Conservation (phyloP, 2,797 vertebrate genomes). For the Malurus leucopterus region DNA sequence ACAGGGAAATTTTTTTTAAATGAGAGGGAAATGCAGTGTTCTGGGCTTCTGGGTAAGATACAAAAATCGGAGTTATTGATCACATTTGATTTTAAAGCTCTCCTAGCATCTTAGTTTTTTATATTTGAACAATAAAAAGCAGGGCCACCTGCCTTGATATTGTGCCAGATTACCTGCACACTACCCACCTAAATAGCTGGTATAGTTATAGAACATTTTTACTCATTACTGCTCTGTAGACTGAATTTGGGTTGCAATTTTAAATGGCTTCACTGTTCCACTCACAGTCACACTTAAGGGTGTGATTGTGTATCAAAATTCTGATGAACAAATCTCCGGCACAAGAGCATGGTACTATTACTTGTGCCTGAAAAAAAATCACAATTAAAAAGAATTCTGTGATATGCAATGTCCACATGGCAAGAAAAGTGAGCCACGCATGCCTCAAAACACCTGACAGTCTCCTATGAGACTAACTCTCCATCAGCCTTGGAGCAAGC, state of each 20-base stretch:
- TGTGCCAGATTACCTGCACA: not conserved
- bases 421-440: not conserved
- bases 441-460: not conserved
- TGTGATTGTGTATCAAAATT: not conserved
- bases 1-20: not conserved
- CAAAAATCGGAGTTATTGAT: not conserved
- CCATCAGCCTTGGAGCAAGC: not conserved
- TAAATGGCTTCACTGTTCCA: not conserved
- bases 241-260: not conserved
- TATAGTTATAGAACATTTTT: not conserved
- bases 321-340: not conserved
- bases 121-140: not conserved
- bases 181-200: not conserved
- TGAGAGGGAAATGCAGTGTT: not conserved
- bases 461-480: not conserved
- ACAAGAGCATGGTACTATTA: not conserved
- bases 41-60: not conserved
- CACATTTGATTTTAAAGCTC: not conserved
- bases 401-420: fast-evolving
- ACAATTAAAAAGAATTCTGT: not conserved
- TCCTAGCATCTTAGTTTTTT: not conserved
- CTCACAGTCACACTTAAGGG: fast-evolving
- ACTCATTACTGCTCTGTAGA: not conserved
- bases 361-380: not conserved
- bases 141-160: not conserved